A percentile compares a stretch with the other conserved stretches of the same genome.
phyloP scores from a whole-genome alignment of 2,888 invertebrate genomes.

The Hirtodrosophila histrioides region DNA sequence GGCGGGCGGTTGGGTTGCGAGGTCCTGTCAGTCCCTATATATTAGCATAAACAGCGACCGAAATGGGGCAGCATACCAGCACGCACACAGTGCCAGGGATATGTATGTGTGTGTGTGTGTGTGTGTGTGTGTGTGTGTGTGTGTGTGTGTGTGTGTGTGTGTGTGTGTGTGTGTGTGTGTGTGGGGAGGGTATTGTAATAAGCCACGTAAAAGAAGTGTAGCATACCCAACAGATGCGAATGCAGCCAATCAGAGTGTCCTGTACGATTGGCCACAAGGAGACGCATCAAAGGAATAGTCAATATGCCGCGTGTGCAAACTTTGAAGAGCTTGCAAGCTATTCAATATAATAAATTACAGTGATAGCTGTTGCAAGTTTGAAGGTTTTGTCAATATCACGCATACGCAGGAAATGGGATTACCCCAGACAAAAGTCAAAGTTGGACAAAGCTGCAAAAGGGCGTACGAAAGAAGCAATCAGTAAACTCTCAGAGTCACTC shows the following conservation, averaged over 20 bases:
- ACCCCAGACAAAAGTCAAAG: constrained; percentile 1
- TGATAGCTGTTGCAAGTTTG: constrained; percentile 48
- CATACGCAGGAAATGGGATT: constrained; percentile 15
- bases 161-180: background rate
- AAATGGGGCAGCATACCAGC: constrained; percentile 22
- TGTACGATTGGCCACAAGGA: background rate
- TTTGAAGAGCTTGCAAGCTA: constrained; percentile 47
- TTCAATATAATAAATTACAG: constrained; percentile 68
- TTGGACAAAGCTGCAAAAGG: constrained; percentile 6
- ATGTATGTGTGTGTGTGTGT: background rate
- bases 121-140: background rate
- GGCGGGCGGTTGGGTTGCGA: background rate
- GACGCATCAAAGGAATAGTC: constrained; percentile 36
- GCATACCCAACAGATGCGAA: constrained; percentile 10
- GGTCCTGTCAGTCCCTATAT: constrained; percentile 2
- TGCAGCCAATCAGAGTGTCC: constrained; percentile 16
- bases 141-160: background rate
- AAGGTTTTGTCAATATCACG: constrained; percentile 41
- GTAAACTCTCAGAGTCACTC: constrained; percentile 22
- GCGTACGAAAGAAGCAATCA: constrained; percentile 59
- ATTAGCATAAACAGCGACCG: constrained; percentile 40
- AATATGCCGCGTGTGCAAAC: constrained; percentile 50
- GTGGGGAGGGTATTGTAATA: constrained; percentile 15
- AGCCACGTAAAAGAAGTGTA: constrained; percentile 32
- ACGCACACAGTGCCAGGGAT: constrained; percentile 13